Evolutionary conservation across 2,113 vertebrate genomes (phyloP), one percentile per base, ranked within the genome.

Genomic region (Syngnathoides biaculeatus): DNA sequence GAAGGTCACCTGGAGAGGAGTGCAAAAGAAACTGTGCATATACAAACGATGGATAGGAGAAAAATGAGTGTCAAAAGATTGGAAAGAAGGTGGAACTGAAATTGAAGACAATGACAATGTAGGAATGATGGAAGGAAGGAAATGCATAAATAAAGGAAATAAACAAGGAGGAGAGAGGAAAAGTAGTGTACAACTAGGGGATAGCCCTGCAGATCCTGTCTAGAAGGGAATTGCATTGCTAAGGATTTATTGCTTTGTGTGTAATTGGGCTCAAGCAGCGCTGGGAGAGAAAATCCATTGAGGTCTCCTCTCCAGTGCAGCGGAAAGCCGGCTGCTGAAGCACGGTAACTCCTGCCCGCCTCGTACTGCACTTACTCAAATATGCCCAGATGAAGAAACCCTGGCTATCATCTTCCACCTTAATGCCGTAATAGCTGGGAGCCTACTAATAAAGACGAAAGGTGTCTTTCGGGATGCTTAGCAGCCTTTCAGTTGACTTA

Each of bases 221-320:
- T 86, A 20, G 76, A 82, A 74, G 86, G 88, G 84, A 90, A 90
- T 88, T 88, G 88, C 84, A 87, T 85, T 80, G 81, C 84, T 85
- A 80, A 89, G 87, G 89, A 92, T 92, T 91, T 91, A 92, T 90
- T 88, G 91, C 88, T 88, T 86, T 73, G 79, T 85, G 86, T 89
- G 86, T 91, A 92, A 92, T 91, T 90, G 89, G 86, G 89, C 90
- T 91, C 89, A 91, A 89, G 87, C 84, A 81, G 78, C 74, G 26
- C 83, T 83, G 72, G 73, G 84, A 79, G 83, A 90, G 84, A 87
- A 89, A 91, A 91, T 86, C 87, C 81, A 89, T 85, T 65, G 71
- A 83, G 86, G 85, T 68, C 84, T 84, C 57, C 72, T 77, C 72
- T 57, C 63, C 53, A 39, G 68, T 72, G 74, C 69, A 60, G 65